These are phyloP conservation scores for Mustelus asterias DNA, from an alignment of 2,113 vertebrate genomes.

Conservation along the genomic window DNA sequence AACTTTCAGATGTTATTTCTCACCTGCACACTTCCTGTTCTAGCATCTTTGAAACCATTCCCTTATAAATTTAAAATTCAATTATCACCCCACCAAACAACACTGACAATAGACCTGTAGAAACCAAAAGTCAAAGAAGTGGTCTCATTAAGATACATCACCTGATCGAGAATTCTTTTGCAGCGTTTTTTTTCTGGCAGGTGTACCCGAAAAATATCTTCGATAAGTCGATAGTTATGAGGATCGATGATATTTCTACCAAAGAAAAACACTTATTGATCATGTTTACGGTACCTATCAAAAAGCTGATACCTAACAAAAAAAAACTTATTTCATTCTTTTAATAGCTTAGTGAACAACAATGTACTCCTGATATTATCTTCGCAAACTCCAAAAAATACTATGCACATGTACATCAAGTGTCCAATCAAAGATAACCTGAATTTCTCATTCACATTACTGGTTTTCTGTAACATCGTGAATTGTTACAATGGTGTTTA, in stretches of 20 bases:
- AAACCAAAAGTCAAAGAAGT: not conserved
- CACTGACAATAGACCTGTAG: not conserved
- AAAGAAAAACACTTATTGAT: not conserved
- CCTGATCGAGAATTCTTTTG: constrained; percentile 90
- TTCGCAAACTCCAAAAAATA: not conserved
- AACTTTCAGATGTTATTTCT: not conserved
- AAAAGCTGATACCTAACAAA: not conserved
- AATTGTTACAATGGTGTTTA: not conserved
- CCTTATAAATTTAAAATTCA: constrained; percentile 4
- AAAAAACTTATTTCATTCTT: not conserved
- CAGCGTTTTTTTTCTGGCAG: constrained; percentile 90
- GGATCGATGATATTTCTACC: constrained; percentile 90
- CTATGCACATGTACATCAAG: not conserved
- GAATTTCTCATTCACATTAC: not conserved
- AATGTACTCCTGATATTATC: not conserved
- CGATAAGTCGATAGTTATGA: constrained; percentile 88
- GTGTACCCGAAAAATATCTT: constrained; percentile 88
- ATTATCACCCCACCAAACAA: not conserved
- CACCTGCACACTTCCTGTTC: not conserved
- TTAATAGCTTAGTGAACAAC: not conserved
- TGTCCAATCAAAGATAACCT: not conserved
- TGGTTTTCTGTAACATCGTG: not conserved
- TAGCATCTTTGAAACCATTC: not conserved
- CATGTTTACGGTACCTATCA: not conserved
- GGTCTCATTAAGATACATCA: constrained; percentile 44